Conservation (phyloP, 2,797 vertebrate genomes). For the Eurystomus glaucurus region DNA sequence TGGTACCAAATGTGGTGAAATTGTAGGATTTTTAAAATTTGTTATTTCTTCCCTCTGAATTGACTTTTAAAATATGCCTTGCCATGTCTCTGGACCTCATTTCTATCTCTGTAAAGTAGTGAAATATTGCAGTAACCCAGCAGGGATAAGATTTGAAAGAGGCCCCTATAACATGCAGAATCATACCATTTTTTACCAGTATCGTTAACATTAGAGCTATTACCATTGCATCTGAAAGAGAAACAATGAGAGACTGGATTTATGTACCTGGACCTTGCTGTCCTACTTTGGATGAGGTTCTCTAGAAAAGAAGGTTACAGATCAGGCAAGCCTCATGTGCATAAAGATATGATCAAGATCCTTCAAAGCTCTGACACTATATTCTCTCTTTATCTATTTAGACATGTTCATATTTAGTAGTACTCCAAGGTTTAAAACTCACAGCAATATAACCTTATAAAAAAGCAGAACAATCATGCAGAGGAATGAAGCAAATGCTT, state of each 20-base stretch:
- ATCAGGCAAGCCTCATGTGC: not conserved
- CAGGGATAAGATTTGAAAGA: not conserved
- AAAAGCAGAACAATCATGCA: not conserved
- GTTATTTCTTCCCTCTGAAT: not conserved
- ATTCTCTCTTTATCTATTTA: not conserved
- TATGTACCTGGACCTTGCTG: not conserved
- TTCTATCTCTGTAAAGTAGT: not conserved
- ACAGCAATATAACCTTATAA: not conserved
- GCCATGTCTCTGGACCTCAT: not conserved
- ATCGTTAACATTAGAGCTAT: not conserved
- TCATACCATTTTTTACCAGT: not conserved
- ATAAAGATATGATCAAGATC: not conserved
- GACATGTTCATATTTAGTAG: not conserved
- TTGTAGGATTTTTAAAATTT: rapidly evolving
- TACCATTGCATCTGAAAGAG: not conserved
- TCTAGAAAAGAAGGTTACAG: not conserved
- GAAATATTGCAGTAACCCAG: not conserved
- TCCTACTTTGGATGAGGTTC: not conserved
- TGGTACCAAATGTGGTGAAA: not conserved
- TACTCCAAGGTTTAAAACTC: not conserved
- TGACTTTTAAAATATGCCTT: not conserved
- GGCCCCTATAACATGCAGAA: not conserved
- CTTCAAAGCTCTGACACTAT: not conserved
- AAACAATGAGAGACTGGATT: not conserved
- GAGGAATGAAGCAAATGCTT: not conserved